A percentile compares a stretch with the other conserved stretches of the same genome.
Conservation (phyloP, 1,140 invertebrate genomes). For the Gonioctena quinquepunctata region DNA sequence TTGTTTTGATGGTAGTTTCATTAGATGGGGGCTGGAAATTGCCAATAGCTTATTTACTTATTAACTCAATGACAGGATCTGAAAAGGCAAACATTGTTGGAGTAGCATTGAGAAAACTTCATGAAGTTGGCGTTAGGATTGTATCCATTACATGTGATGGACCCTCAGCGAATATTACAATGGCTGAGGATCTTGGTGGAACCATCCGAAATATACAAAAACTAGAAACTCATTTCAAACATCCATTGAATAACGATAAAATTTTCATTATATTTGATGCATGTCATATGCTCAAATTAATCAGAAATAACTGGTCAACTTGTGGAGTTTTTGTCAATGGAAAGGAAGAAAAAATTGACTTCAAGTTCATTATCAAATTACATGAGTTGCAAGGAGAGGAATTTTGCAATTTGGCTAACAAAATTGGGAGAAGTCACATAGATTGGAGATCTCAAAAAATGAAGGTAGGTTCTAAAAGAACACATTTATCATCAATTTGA, state of each 20-base stretch:
- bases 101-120: slow-evolving; percentile 21
- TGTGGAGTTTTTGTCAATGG: slow-evolving; percentile 36
- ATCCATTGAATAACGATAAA: neutral
- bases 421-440: slow-evolving; percentile 1
- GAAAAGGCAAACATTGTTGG: slow-evolving; percentile 30
- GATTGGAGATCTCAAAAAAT: slow-evolving; percentile 5
- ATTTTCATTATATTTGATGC: slow-evolving; percentile 9
- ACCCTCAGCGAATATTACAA: slow-evolving; percentile 32
- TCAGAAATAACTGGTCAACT: slow-evolving; percentile 34
- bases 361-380: neutral
- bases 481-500: too few species aligned
- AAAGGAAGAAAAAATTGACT: slow-evolving; percentile 15
- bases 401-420: neutral
- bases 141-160: slow-evolving; percentile 39
- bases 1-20: slow-evolving; percentile 44
- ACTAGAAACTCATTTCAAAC: neutral
- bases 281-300: slow-evolving; percentile 19
- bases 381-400: slow-evolving; percentile 2
- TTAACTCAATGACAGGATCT: slow-evolving; percentile 22
- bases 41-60: slow-evolving; percentile 42
- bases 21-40: slow-evolving; percentile 44
- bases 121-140: slow-evolving; percentile 25
- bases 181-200: slow-evolving; percentile 11
- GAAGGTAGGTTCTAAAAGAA: slow-evolving; percentile 5
- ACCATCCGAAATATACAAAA: neutral